Evolutionary conservation across 2,888 invertebrate genomes (phyloP).

Genomic region (Sclerodermus sp.): DNA sequence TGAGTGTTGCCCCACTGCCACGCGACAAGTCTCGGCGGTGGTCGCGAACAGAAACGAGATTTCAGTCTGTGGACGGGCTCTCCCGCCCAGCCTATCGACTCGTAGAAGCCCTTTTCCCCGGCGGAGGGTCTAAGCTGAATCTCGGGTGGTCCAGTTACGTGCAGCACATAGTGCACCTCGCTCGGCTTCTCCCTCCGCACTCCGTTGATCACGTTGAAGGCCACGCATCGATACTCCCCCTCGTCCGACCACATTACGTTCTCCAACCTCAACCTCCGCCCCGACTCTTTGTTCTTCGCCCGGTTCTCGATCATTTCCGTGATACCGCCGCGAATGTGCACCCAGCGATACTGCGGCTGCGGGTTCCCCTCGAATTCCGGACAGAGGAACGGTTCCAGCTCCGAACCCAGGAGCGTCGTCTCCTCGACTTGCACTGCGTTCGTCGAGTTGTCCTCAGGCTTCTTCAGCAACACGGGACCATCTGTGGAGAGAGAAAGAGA

Average conservation of each 20-base stretch:
- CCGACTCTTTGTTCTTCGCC: slow-evolving; percentile 38
- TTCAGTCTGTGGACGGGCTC: slow-evolving; percentile 48
- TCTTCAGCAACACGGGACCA: slow-evolving; percentile 44
- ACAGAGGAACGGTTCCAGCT: slow-evolving; percentile 60
- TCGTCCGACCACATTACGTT: slow-evolving; percentile 63
- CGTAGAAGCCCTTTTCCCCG: slow-evolving; percentile 43
- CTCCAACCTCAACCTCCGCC: slow-evolving; percentile 56
- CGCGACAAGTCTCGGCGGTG: slow-evolving; percentile 76
- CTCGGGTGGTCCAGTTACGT: slow-evolving; percentile 54
- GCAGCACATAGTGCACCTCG: slow-evolving; percentile 44
- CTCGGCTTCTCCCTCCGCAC: slow-evolving; percentile 47
- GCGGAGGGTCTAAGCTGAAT: slow-evolving; percentile 45
- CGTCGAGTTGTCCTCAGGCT: slow-evolving; percentile 26
- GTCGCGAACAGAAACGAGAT: slow-evolving; percentile 57
- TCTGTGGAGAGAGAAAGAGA: too few relatives aligned
- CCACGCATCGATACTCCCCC: slow-evolving; percentile 63
- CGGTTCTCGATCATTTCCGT: slow-evolving; percentile 47
- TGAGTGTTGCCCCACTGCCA: slow-evolving; percentile 81
- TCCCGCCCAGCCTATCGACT: slow-evolving; percentile 50
- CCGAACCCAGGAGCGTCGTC: slow-evolving; percentile 57
- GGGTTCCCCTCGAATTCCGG: slow-evolving; percentile 63
- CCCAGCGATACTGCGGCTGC: slow-evolving; percentile 60
- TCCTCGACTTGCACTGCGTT: slow-evolving; percentile 43
- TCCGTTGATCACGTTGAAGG: slow-evolving; percentile 61
- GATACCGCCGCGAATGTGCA: slow-evolving; percentile 51